These are phyloP conservation scores for Stegastes partitus DNA, from an alignment of 2,113 vertebrate genomes.

Conservation along the genomic window DNA sequence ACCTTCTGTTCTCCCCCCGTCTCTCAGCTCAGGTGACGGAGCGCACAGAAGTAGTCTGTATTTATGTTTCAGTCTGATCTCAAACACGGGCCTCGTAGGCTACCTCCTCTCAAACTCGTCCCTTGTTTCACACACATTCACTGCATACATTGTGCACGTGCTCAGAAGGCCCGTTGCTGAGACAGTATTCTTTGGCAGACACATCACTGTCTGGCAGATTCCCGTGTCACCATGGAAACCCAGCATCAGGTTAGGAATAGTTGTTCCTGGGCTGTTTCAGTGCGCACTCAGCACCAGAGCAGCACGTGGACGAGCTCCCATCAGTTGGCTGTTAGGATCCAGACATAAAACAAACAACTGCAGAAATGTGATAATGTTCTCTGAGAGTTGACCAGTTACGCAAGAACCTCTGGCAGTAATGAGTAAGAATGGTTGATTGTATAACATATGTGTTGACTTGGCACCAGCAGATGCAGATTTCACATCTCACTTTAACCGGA, in stretches of 20 bases:
- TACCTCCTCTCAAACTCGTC: not conserved
- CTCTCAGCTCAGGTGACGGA: slow-evolving; percentile 44
- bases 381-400: slow-evolving; percentile 21
- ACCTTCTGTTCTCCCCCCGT: slow-evolving; percentile 26
- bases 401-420: slow-evolving; percentile 1
- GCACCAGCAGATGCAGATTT: slow-evolving; percentile 1
- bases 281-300: slow-evolving; percentile 53
- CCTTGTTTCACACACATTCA: not conserved
- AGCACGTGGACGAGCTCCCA: slow-evolving; percentile 37
- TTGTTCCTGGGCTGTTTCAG: slow-evolving; percentile 55
- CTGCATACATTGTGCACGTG: slow-evolving; percentile 13
- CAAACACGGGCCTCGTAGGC: slow-evolving; percentile 6
- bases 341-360: slow-evolving; percentile 36
- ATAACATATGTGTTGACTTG: not conserved
- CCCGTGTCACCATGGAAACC: slow-evolving; percentile 76
- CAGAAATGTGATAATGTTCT: slow-evolving; percentile 6
- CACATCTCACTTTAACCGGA: not conserved
- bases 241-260: slow-evolving; percentile 60
- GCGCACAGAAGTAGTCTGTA: not conserved
- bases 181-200: slow-evolving; percentile 61
- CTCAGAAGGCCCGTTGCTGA: slow-evolving; percentile 37
- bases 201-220: slow-evolving; percentile 75
- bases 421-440: slow-evolving; percentile 1
- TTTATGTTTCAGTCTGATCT: slow-evolving; percentile 14
- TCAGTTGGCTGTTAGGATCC: slow-evolving; percentile 2